Percentiles rank a stretch among this genome's conserved stretches.
Evolutionary conservation across 1,140 invertebrate species (phyloP).

Genomic region (Dufourea novaeangliae): DNA sequence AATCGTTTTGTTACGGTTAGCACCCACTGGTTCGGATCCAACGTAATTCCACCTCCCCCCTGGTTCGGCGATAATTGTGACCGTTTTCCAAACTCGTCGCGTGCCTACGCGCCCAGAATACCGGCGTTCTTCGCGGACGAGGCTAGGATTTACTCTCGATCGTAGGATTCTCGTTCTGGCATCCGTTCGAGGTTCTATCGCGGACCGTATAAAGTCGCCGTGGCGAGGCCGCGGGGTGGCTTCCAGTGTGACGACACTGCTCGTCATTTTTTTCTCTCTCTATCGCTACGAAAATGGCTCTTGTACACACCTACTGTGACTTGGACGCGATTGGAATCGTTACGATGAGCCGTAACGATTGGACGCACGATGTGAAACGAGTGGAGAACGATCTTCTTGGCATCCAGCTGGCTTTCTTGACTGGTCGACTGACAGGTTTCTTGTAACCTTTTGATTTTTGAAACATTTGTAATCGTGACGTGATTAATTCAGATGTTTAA

Average conservation of each 20-base stretch:
- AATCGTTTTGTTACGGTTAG: conserved; percentile 14
- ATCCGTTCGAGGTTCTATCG: not conserved
- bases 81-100: conserved; percentile 63
- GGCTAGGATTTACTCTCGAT: conserved; percentile 38
- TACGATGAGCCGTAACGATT: not conserved
- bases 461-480: no score
- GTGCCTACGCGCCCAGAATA: conserved; percentile 54
- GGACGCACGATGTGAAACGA: not conserved
- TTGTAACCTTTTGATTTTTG: no score
- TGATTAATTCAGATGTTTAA: no score
- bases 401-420: no score
- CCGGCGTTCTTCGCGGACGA: conserved; percentile 43
- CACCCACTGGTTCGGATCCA: conserved; percentile 12
- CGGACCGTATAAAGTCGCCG: conserved; percentile 50
- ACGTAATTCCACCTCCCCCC: conserved; percentile 37
- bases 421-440: not conserved
- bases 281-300: conserved; percentile 42
- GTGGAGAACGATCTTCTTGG: not conserved
- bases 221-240: conserved; percentile 40
- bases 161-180: conserved; percentile 27
- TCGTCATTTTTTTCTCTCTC: not conserved
- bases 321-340: not conserved
- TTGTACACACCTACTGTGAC: not conserved
- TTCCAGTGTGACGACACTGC: conserved; percentile 34
- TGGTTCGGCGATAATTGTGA: conserved; percentile 52